phyloP scores from a whole-genome alignment of 2,797 vertebrate species.

The Hemitrygon akajei region DNA sequence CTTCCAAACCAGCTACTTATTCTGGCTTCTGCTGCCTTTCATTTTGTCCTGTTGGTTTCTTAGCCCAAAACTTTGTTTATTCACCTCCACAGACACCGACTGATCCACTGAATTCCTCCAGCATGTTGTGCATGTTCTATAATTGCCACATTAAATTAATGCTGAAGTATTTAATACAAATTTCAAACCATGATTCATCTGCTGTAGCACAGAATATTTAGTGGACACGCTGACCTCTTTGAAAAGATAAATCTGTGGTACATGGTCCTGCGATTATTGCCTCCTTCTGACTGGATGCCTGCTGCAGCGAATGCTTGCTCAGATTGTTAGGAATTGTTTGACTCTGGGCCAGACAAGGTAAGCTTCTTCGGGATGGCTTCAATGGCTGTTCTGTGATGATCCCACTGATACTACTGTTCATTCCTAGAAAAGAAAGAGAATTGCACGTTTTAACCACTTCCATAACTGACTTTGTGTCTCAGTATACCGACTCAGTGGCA shows the following conservation, averaged over 20 bases:
- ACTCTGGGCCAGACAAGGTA: slow-evolving; percentile 84
- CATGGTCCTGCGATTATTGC: slow-evolving; percentile 60
- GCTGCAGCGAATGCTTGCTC: slow-evolving; percentile 80
- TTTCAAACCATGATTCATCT: slow-evolving; percentile 38
- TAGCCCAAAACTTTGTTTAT: too few species aligned
- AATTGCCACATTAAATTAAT: too few species aligned
- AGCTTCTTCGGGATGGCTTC: slow-evolving; percentile 86
- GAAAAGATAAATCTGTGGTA: slow-evolving; percentile 55
- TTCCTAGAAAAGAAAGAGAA: slow-evolving; percentile 62
- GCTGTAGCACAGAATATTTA: slow-evolving; percentile 17
- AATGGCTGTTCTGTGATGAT: slow-evolving; percentile 83
- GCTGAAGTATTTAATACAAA: neutral
- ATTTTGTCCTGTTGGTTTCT: too few species aligned
- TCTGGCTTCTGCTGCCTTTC: too few species aligned
- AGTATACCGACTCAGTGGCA: neutral
- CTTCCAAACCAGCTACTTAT: too few species aligned
- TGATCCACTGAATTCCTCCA: too few species aligned
- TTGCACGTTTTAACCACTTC: neutral
- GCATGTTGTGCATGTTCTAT: too few species aligned
- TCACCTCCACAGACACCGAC: too few species aligned
- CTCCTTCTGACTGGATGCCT: slow-evolving; percentile 56
- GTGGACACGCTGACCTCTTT: slow-evolving; percentile 51
- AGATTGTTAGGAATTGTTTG: slow-evolving; percentile 85
- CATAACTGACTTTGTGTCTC: neutral
- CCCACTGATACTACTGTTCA: slow-evolving; percentile 94